Evolutionary conservation across 1,140 invertebrate genomes (phyloP).

Genomic region (Drosophila serrata): DNA sequence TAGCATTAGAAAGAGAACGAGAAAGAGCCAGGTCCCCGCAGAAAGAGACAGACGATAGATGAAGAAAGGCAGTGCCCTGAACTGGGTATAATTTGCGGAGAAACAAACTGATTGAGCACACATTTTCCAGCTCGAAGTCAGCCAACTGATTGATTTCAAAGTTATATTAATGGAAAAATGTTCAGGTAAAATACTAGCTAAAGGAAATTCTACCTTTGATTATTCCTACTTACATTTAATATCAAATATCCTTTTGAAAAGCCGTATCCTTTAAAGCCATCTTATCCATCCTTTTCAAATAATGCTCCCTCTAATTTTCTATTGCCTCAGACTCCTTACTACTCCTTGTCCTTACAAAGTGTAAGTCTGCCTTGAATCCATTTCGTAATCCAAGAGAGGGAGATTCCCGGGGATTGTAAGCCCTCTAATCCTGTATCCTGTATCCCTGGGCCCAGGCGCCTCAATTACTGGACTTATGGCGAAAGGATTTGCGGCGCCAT

Average conservation of each 20-base stretch:
- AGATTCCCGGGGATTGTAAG: neutral
- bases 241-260: neutral
- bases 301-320: slow-evolving; percentile 6
- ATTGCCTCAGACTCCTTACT: neutral
- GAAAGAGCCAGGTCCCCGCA: too few relatives aligned
- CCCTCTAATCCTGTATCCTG: slow-evolving; percentile 19
- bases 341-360: slow-evolving; percentile 1
- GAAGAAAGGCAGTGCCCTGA: slow-evolving; percentile 32
- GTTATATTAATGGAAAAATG: neutral
- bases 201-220: too few relatives aligned
- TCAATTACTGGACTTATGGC: slow-evolving; percentile 40
- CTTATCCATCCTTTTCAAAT: neutral
- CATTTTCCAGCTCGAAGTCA: neutral
- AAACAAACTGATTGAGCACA: slow-evolving; percentile 39
- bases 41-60: slow-evolving; percentile 1
- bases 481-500: slow-evolving; percentile 34
- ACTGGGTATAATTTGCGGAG: slow-evolving; percentile 46
- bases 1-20: neutral
- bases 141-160: slow-evolving; percentile 16
- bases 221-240: too few relatives aligned
- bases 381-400: slow-evolving; percentile 4
- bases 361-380: neutral
- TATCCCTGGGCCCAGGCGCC: slow-evolving; percentile 4
- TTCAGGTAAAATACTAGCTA: neutral
- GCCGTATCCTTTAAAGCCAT: too few relatives aligned